Evolutionary conservation across 2,797 vertebrate genomes (phyloP), one percentile per base, ranked within the genome.

Genomic region (Sebastes taczanowskii): DNA sequence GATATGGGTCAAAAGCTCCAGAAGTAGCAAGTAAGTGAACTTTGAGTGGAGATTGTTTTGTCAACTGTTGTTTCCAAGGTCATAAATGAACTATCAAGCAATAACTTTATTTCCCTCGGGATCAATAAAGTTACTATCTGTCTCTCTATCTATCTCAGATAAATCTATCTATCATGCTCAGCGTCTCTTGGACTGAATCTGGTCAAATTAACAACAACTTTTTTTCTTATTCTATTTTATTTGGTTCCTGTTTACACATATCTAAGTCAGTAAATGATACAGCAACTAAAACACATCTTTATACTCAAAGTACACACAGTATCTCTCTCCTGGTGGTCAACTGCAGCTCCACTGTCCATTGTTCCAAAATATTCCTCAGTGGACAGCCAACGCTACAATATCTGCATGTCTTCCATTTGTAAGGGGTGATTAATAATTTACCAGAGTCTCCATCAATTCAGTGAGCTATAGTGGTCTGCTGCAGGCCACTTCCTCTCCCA

Each of bases 381-480:
- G 60, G 64, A 81, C 78, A 64, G 53, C 56, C 70, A 58, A 46
- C 32, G 42, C 69, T 83, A 64, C 72, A 67, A 38, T 10, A n/a
- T 84, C 58, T 88, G 52, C 1, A 23, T 82, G 70, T 83, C 81
- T 79, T 87, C 77, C 86, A 81, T 87, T 89, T 88, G 88, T 77
- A 81, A 81, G 80, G 70, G 70, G 78, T 71, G 81, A 89, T 94
- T 85, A 94, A 95, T 95, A 93, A 94, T 94, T 94, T 84, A 95
- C 79, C 59, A 65, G 63, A 52, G 79, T 80, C 86, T 93, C 84
- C 78, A 88, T 91, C 86, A 86, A 49, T 72, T 64, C 78, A 77
- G 74, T 64, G 52, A 75, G 82, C 87, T 30, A 18, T 46, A 71
- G 84, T 87, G 87, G 82, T 88, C 88, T 89, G 75, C 87, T 75